Base-by-base conservation (phyloP, 2,797 vertebrate genomes). In the Xiphorhynchus erythropygius region DNA sequence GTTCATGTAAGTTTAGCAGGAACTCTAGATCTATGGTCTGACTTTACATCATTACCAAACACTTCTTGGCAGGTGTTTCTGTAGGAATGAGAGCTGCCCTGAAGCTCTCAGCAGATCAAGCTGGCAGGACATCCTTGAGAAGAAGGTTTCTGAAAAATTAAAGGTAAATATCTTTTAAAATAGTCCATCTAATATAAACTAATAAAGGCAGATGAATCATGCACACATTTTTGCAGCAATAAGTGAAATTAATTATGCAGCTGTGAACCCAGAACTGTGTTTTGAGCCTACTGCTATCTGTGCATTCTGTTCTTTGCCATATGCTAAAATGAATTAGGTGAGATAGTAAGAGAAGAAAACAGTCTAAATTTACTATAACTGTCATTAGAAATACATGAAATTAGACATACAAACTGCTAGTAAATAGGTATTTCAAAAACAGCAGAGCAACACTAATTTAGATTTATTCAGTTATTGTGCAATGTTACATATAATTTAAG, bases 271-370 rank as follows among this genome's bases (percentile, higher is more conserved):
- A 76, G 76, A 94, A 76, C 22, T 86, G 55, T 2, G 1, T 79
- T 89, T 70, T 57, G 50, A 80, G 27, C 62, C 65, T 65, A 21
- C 35, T 71, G 17, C 30, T 74, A 70, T 42, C 37, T 59, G 46
- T 1, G 1, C 25, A 16, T 81, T 89, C 75, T 88, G 28, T 47
- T 89, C 71, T 37, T 67, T 67, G 63, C 62, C 5, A 6, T 74
- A 57, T 71, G 53, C 55, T 92, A 86, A 77, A 93, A 62, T 10
- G 63, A 87, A 96, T 73, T 69, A 91, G 35, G 68, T 78, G 23
- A 89, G 37, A 91, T 39, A 80, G 24, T 79, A 91, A 84, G n/a
- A 55, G 71, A 91, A 94, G 10, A 81, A 92, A 92, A 13, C 21
- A 62, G 39, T 65, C 47, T 75, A 75, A 65, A 78, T 89, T 94